Conservation (phyloP, 2,113 vertebrate genomes). For the Chlorodrepanis virens region DNA sequence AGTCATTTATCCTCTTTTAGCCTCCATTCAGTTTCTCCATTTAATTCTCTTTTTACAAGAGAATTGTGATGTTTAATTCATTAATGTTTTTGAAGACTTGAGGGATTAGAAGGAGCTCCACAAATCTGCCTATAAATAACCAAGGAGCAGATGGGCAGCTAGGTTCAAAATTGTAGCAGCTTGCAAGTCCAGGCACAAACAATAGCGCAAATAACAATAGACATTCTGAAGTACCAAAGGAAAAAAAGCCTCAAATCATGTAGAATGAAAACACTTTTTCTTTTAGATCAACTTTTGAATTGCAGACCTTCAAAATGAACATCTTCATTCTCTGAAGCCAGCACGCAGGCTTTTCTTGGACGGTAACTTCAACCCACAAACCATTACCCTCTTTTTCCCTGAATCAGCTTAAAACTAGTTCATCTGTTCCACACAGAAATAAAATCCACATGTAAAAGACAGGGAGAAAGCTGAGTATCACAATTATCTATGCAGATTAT, state of each 20-base stretch:
- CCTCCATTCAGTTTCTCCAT: slow-evolving; percentile 17
- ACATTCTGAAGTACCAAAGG: not conserved
- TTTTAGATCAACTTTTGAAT: not conserved
- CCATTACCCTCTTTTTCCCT: not conserved
- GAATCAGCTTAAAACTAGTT: not conserved
- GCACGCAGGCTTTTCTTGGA: not conserved
- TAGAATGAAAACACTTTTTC: not conserved
- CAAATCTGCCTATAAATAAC: slow-evolving; percentile 46
- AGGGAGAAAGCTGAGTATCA: not conserved
- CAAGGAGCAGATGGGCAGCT: slow-evolving; percentile 36
- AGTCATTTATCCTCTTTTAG: slow-evolving; percentile 20
- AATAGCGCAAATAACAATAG: slow-evolving; percentile 3
- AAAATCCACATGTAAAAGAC: not conserved
- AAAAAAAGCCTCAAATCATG: not conserved
- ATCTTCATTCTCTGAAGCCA: not conserved
- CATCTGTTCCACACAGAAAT: not conserved
- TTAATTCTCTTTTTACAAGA: slow-evolving; percentile 19
- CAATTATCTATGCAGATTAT: not conserved
- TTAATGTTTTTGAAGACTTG: slow-evolving; percentile 42
- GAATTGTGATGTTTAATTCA: slow-evolving; percentile 60
- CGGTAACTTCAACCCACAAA: not conserved
- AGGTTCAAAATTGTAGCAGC: slow-evolving; percentile 24
- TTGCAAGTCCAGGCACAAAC: slow-evolving; percentile 27
- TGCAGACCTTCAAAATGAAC: not conserved
- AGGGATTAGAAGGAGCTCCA: slow-evolving; percentile 26